Percentiles rank a stretch among this genome's conserved stretches.
phyloP scores from a whole-genome alignment of 2,113 vertebrate genomes.

The Melanocharis versteri region DNA sequence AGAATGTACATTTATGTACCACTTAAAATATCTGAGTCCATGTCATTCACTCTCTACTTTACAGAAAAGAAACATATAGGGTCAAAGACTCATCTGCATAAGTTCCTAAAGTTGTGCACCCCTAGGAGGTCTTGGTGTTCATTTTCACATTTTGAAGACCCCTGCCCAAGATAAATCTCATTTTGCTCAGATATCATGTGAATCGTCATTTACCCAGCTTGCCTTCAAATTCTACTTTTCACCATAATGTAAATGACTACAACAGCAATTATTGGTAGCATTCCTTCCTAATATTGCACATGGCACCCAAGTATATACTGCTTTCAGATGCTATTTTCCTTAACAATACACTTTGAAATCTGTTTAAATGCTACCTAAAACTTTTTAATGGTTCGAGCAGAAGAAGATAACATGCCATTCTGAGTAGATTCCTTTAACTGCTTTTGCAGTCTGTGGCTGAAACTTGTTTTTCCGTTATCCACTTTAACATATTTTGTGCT shows the following conservation, averaged over 20 bases:
- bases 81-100: neutral
- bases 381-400: accelerated
- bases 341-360: neutral
- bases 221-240: neutral
- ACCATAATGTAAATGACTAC: neutral
- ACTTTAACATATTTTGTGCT: neutral
- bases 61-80: neutral
- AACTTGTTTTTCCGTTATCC: neutral
- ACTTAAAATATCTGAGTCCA: neutral
- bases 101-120: neutral
- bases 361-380: neutral
- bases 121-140: neutral
- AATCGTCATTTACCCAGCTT: neutral
- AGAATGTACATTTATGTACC: neutral
- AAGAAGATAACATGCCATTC: neutral
- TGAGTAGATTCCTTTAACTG: neutral
- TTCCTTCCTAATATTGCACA: neutral
- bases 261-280: neutral
- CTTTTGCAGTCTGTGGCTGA: neutral
- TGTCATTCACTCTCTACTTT: neutral
- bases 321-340: neutral
- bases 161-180: neutral
- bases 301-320: neutral
- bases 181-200: neutral
- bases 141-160: neutral